These are phyloP conservation scores for Natator depressus DNA, from an alignment of 2,113 vertebrate species.

Conservation along the genomic window DNA sequence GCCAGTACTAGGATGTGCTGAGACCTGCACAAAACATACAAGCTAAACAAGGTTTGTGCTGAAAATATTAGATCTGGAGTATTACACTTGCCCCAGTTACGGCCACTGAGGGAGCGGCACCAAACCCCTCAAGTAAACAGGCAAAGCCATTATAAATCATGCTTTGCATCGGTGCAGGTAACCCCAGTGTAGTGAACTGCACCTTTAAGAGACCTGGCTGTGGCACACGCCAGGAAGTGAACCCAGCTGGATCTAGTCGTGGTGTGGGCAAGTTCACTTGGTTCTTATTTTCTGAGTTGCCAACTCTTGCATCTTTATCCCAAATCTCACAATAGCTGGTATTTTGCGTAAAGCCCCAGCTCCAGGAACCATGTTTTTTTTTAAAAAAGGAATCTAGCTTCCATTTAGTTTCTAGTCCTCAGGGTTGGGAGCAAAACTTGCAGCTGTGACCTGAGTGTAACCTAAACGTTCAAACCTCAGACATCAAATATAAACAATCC, in stretches of 20 bases:
- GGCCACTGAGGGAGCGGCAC: accelerated
- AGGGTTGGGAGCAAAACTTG: background rate
- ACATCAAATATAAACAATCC: background rate
- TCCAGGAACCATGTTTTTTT: background rate
- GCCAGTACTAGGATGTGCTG: background rate
- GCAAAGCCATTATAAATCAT: background rate
- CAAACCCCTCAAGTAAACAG: background rate
- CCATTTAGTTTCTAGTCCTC: background rate
- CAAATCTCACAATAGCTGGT: accelerated
- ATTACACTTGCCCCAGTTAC: accelerated
- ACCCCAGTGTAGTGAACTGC: background rate
- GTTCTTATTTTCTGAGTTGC: background rate
- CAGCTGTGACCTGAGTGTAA: background rate
- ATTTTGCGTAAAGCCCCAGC: background rate
- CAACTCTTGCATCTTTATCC: background rate
- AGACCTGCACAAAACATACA: background rate
- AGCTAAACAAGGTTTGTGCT: accelerated
- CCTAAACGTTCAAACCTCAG: background rate
- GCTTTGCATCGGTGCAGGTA: background rate
- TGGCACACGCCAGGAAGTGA: background rate
- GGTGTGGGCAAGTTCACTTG: background rate
- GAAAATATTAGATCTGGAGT: background rate
- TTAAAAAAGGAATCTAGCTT: background rate
- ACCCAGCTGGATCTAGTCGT: background rate
- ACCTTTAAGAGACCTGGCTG: background rate